phyloP scores from a whole-genome alignment of 2,888 invertebrate genomes.

The Netelia melanura region DNA sequence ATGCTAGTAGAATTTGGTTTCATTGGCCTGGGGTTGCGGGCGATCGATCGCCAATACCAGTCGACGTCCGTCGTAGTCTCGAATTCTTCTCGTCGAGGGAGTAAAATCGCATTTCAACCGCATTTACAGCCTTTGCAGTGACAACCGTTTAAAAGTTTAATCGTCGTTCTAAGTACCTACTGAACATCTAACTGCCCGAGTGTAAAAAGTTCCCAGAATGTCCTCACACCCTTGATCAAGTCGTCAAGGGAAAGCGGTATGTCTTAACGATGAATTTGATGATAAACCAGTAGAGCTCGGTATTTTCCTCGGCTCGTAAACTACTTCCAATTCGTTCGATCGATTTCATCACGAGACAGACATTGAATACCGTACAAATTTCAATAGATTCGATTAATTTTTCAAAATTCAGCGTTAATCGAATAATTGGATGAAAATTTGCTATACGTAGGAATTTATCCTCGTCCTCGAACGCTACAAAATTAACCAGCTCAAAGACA shows the following conservation, averaged over 20 bases:
- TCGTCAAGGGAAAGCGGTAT: constrained; percentile 1
- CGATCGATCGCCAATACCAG: constrained; percentile 58
- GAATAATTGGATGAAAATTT: too few relatives aligned
- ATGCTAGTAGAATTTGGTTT: constrained; percentile 44
- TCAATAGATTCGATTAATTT: too few relatives aligned
- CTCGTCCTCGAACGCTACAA: too few relatives aligned
- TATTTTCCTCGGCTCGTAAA: background rate
- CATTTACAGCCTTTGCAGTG: constrained; percentile 11
- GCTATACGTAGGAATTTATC: too few relatives aligned
- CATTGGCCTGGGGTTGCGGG: constrained; percentile 26
- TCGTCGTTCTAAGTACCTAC: background rate
- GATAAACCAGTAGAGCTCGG: background rate
- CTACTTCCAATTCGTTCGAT: background rate
- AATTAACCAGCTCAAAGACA: too few relatives aligned
- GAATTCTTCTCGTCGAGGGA: constrained; percentile 19
- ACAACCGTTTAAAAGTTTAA: constrained; percentile 14
- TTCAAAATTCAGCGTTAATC: too few relatives aligned
- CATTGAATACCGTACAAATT: too few relatives aligned
- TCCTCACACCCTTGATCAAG: constrained; percentile 7
- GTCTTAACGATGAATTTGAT: background rate
- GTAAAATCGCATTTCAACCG: constrained; percentile 27
- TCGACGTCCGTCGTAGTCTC: constrained; percentile 25
- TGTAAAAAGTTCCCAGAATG: background rate
- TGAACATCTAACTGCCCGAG: background rate
- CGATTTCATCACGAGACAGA: too few relatives aligned